Evolutionary conservation across 2,888 invertebrate genomes (phyloP), one percentile per base, ranked within the genome.

Genomic region (Himalopsyche japonica): DNA sequence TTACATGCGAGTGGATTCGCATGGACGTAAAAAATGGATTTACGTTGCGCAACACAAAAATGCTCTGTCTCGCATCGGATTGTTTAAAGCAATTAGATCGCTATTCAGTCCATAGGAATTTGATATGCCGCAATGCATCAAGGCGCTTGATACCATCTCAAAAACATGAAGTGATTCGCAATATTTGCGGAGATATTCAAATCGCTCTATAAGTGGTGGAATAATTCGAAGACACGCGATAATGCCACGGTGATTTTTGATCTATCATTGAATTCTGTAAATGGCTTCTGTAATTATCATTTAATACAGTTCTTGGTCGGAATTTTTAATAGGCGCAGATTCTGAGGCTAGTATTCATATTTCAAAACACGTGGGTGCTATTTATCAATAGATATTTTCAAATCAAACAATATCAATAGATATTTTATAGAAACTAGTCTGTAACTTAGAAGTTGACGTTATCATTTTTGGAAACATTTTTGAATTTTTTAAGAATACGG

Each of bases 51-150:
- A 43, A 43, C 15, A 43, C 27, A 27, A 70, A 27, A 30, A 5
- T 27, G 70, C 70, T 70, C 15, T 70, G 70, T 70, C 27, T 70
- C 70, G 30, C 27, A 30, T 70, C 70, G 70, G 70, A 70, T 81
- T 81, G 81, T 81, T 81, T 81, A 37, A 81, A 81, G 49, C 83
- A 80, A 83, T 83, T 83, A 83, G 80, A 49, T 76, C 83, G 80
- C 83, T 77, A 83, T 83, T 83, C 83, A 83, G 76, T 80, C 80
- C 83, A 49, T 8, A 49, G 24, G 83, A 83, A 47, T 83, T 57
- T 30, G 83, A 83, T 83, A 77, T 80, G 80, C 83, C 80, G 80
- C 80, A 80, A 76, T 83, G 80, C 80, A 80, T 76, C 83, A 79
- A 32, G 43, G 77, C n/a, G 64, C 15, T 48, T 48, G 83, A 83